A percentile compares a stretch with the other conserved stretches of the same genome.
phyloP scores from a whole-genome alignment of 2,888 invertebrate species.

The Eilema sororculum region DNA sequence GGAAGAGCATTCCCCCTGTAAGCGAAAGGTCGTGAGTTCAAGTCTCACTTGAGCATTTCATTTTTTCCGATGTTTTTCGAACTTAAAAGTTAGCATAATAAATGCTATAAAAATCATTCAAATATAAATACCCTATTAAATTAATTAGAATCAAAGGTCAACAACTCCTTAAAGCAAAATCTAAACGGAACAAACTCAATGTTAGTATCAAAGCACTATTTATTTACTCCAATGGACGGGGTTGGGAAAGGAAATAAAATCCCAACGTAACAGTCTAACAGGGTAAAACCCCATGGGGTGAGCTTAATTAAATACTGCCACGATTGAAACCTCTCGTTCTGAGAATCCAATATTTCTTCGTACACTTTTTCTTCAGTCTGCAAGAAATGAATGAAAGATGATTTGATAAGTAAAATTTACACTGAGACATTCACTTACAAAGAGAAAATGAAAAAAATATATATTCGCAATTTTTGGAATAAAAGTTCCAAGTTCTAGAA shows the following conservation, averaged over 20 bases:
- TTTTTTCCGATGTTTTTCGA: no score
- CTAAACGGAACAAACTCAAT: slow-evolving; percentile 1
- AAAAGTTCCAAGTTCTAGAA: no score
- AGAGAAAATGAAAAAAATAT: background rate
- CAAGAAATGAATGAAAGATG: slow-evolving; percentile 50
- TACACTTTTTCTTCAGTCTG: slow-evolving; percentile 58
- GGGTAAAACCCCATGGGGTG: slow-evolving; percentile 65
- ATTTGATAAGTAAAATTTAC: slow-evolving; percentile 22
- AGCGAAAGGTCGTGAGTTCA: no score
- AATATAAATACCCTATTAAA: background rate
- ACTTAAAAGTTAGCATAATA: no score
- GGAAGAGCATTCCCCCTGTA: no score
- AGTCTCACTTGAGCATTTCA: no score
- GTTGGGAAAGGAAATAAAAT: slow-evolving; percentile 54
- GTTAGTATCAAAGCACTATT: slow-evolving; percentile 39
- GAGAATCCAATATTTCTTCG: slow-evolving; percentile 75
- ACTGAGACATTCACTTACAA: background rate
- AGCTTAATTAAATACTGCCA: slow-evolving; percentile 79
- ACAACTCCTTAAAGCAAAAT: background rate
- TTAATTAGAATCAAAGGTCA: background rate
- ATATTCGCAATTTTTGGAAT: no score
- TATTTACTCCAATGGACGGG: slow-evolving; percentile 35
- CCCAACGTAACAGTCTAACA: slow-evolving; percentile 56
- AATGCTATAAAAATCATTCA: no score
- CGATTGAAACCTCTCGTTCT: slow-evolving; percentile 76